Conservation (phyloP, 2,113 vertebrate species). For the Passer domesticus region DNA sequence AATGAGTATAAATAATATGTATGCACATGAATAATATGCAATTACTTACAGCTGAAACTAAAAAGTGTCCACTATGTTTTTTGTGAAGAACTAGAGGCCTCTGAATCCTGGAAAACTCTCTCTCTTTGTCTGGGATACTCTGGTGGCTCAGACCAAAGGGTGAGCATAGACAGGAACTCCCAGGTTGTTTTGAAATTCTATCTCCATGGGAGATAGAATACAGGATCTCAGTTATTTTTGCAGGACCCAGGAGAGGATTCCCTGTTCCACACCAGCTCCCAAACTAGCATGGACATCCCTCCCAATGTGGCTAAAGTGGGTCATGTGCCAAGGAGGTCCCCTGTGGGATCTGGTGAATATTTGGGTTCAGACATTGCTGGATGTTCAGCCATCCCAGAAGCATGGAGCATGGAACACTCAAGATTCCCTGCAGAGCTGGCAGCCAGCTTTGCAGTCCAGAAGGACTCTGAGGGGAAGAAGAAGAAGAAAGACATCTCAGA, state of each 20-base stretch:
- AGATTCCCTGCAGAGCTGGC: background rate
- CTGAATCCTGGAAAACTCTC: background rate
- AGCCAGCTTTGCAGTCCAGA: background rate
- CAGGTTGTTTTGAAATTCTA: background rate
- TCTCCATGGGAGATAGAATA: background rate
- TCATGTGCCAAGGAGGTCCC: background rate
- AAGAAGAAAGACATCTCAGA: background rate
- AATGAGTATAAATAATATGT: background rate
- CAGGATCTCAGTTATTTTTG: background rate
- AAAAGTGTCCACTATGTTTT: background rate
- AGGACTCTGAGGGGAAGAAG: background rate
- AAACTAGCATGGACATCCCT: background rate
- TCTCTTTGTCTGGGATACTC: background rate
- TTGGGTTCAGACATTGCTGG: rapidly evolving
- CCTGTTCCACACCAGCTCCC: background rate
- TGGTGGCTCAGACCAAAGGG: background rate
- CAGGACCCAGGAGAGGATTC: background rate
- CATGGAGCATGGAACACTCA: background rate
- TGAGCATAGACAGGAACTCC: background rate
- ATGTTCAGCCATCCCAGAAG: background rate
- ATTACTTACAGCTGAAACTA: background rate
- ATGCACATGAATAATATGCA: background rate
- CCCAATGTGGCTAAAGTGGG: background rate
- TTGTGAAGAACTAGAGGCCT: background rate
- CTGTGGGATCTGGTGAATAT: rapidly evolving